phyloP scores from a whole-genome alignment of 2,888 invertebrate genomes.

The Nysson spinosus region DNA sequence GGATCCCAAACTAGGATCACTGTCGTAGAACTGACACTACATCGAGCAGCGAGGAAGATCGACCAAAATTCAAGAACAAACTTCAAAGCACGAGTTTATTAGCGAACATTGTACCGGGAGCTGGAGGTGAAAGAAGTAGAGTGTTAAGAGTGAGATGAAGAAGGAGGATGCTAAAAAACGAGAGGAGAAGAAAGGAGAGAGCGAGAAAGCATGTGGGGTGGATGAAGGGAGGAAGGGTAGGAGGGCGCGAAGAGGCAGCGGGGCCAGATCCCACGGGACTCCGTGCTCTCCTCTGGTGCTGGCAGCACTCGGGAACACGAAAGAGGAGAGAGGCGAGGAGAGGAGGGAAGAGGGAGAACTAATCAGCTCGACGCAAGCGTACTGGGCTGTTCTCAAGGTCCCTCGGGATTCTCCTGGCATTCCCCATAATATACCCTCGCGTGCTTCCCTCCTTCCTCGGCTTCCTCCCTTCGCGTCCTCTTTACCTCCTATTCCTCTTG shows the following conservation, averaged over 20 bases:
- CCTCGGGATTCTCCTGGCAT: constrained; percentile 73
- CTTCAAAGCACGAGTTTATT: constrained; percentile 46
- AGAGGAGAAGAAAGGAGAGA: constrained; percentile 40
- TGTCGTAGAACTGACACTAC: too few species aligned
- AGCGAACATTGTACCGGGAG: background rate
- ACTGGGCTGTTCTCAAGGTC: constrained; percentile 65
- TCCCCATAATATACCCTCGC: constrained; percentile 70
- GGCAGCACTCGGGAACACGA: constrained; percentile 70
- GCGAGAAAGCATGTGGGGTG: constrained; percentile 22
- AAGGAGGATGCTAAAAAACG: constrained; percentile 18
- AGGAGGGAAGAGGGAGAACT: constrained; percentile 67
- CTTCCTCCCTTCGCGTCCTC: constrained; percentile 53
- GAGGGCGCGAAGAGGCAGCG: constrained; percentile 60
- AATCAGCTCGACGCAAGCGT: constrained; percentile 75
- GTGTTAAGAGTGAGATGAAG: constrained; percentile 35
- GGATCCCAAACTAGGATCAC: too few species aligned
- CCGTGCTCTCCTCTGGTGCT: constrained; percentile 73
- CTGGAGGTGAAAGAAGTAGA: constrained; percentile 18
- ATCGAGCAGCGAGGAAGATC: background rate
- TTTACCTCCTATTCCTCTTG: constrained; percentile 40
- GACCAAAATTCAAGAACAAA: constrained; percentile 12
- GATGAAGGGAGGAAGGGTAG: constrained; percentile 23
- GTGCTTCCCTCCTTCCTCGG: constrained; percentile 36
- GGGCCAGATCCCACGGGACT: constrained; percentile 73
- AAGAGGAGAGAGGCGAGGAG: constrained; percentile 34